Evolutionary conservation across 2,888 invertebrate genomes (phyloP).

Genomic region (Cheilosia variabilis): DNA sequence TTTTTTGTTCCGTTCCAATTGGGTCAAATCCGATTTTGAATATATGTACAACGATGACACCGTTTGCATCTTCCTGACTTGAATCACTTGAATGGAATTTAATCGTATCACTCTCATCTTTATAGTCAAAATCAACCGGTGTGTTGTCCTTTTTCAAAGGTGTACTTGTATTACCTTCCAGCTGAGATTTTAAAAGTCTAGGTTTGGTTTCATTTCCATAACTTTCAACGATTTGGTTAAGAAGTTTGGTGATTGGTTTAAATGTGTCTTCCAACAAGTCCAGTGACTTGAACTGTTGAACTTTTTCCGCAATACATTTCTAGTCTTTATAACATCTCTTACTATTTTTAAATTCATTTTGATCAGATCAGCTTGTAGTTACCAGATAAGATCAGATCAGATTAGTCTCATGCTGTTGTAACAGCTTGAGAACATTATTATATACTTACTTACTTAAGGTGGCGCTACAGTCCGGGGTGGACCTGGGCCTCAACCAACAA

Average conservation of each 20-base stretch:
- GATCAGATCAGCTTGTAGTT: background rate
- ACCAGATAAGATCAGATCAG: no score
- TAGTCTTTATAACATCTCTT: no score
- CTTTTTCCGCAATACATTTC: no score
- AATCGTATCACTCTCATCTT: no score
- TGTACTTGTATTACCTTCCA: background rate
- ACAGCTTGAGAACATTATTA: slow-evolving; percentile 4
- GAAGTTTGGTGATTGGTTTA: slow-evolving; percentile 23
- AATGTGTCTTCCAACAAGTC: slow-evolving; percentile 21
- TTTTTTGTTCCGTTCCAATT: slow-evolving; percentile 6
- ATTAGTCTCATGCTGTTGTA: no score
- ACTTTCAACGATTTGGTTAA: slow-evolving; percentile 27
- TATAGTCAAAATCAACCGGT: no score
- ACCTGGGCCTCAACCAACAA: no score
- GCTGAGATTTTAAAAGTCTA: no score
- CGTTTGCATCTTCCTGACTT: background rate
- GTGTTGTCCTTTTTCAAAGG: background rate
- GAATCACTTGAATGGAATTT: no score
- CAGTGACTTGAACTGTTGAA: background rate
- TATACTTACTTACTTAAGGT: no score
- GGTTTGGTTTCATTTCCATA: background rate
- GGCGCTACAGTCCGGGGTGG: no score
- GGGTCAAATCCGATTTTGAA: slow-evolving; percentile 5
- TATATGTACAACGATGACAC: background rate
- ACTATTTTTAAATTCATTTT: no score